These are phyloP conservation scores for Ctenodactylus gundi DNA, from an alignment of 2,113 vertebrate genomes.

Conservation along the genomic window DNA sequence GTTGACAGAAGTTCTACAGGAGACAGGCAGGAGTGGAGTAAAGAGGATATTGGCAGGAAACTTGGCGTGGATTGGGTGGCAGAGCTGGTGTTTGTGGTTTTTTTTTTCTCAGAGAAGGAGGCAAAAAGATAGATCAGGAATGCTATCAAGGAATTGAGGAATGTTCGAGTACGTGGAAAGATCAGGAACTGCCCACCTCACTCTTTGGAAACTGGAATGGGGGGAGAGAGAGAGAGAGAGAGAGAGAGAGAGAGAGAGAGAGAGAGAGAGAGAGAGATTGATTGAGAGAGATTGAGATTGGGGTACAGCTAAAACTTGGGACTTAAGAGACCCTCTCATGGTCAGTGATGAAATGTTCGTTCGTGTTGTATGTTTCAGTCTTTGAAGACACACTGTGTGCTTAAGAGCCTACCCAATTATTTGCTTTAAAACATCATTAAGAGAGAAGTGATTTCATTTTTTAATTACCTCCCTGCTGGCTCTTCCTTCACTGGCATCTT, in stretches of 20 bases:
- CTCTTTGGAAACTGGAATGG: background rate
- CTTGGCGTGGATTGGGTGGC: background rate
- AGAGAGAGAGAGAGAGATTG: background rate
- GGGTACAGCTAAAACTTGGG: background rate
- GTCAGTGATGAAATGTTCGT: background rate
- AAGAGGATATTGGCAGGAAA: background rate
- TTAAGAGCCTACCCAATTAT: background rate
- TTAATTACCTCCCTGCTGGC: constrained; percentile 44
- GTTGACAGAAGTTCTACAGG: background rate
- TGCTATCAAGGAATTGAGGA: background rate
- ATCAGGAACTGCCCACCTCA: background rate
- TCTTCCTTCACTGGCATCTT: constrained; percentile 42
- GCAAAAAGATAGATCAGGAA: background rate
- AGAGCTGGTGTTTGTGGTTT: background rate
- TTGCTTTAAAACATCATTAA: constrained; percentile 68
- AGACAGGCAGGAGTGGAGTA: background rate
- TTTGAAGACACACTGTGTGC: background rate
- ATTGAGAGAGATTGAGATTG: too few species aligned
- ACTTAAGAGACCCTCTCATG: background rate
- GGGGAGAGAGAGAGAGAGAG: background rate
- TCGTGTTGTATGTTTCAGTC: background rate
- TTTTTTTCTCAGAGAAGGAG: background rate
- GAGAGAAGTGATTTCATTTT: constrained; percentile 46
- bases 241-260: background rate
- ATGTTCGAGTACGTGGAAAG: background rate